Base-by-base conservation (phyloP, 2,888 invertebrate species). In the Meteorus cinctellus region DNA sequence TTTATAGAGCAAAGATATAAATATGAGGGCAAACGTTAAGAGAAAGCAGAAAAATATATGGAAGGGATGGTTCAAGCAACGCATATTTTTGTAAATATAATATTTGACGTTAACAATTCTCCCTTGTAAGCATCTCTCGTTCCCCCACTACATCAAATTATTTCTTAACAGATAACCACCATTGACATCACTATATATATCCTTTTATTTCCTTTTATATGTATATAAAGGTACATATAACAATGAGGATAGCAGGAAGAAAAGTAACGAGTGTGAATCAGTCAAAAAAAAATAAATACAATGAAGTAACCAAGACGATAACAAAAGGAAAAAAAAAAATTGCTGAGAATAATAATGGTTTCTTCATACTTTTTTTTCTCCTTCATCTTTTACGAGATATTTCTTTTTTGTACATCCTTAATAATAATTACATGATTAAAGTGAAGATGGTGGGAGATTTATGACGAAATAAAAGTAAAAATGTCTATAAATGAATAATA, bases 301-400 rank as follows among this genome's bases (percentile, higher is more conserved):
- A 75, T 75, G 48, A n/a, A n/a, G 48, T 48, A 48, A 48, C n/a
- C 16, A 48, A 4, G 6, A 10, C 4, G n/a, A 48, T n/a, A n/a
- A n/a, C 16, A n/a, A n/a, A n/a, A n/a, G n/a, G n/a, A 48, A 73
- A 76, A 60, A 81, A 79, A 81, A 79, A 76, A 74, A 73, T 74
- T 73, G 78, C 70, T 72, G 71, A 72, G 74, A 77, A 79, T 76
- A 80, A 77, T 84, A 85, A 86, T 83, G 82, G 81, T 80, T 82
- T 82, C 81, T 80, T 81, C 81, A 41, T 41, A 41, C 8, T 41
- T 41, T 12, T 41, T 59, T 59, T 19, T 59, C 1, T 24, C 24
- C 24, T 24, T 1, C 24, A 1, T 24, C 24, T 1, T 24, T 24
- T 24, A 24, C 1, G 24, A 24, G 24, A 24, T 24, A 24, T 24